Base-by-base conservation (phyloP, 2,797 vertebrate species). In the Hozukius guyotensis region DNA sequence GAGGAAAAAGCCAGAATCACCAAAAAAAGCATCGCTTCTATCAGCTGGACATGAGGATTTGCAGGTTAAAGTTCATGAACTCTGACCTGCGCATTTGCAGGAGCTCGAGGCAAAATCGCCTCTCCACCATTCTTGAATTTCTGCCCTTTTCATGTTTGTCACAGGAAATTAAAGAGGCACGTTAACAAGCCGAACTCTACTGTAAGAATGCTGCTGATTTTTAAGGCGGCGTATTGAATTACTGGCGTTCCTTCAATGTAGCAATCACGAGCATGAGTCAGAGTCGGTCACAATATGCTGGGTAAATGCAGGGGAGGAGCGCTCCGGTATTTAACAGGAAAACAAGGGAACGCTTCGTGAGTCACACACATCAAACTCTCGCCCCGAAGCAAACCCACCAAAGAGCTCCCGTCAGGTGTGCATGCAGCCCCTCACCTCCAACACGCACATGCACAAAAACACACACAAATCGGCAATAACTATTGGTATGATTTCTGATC, bases 261-360 rank as follows among this genome's bases (percentile, higher is more conserved):
- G 60, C 64, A 56, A 22, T 82, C 65, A 27, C 60, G 53, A 18
- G 46, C 5, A 12, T 85, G 82, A 89, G 78, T 89, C 86, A 90
- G 68, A 87, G 61, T 16, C 65, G 20, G 78, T 66, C 57, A 70
- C 81, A 90, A 81, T 80, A 63, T 5, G 22, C 68, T 57, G 71
- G 69, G 18, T 72, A 82, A 86, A 83, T 60, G 59, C 78, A 62
- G 76, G 61, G 78, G 75, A 87, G 77, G 74, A 72, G 80, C 36
- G 0, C 29, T 16, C 25, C 2, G 11, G 49, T 27, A 53, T 76
- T 49, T 79, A 78, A 76, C 65, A 38, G 42, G 18, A 79, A 78
- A 77, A 87, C 66, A 88, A 78, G 61, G 42, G 29, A 70, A 74
- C 4, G 77, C 71, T 83, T 71, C 3, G 36, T 90, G 87, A 91